A percentile compares a stretch with the other conserved stretches of the same genome.
phyloP scores from a whole-genome alignment of 2,113 vertebrate species.

The Hymenochirus boettgeri region DNA sequence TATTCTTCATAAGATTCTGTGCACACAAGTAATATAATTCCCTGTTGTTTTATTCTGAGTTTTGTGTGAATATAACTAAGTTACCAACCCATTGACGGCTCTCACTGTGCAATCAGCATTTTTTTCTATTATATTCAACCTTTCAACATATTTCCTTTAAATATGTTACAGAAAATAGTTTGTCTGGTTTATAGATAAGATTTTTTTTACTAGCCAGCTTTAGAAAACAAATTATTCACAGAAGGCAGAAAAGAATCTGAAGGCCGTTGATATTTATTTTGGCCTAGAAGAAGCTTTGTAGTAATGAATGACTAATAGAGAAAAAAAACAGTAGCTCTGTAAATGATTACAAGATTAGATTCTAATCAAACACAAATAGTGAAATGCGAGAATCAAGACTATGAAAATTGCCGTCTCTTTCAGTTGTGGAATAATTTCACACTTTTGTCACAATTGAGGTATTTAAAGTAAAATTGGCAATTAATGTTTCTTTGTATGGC shows the following conservation, averaged over 20 bases:
- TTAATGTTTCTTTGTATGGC: slow-evolving; percentile 1
- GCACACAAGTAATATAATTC: too few species aligned
- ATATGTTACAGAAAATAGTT: too few species aligned
- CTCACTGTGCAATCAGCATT: too few species aligned
- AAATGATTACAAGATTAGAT: slow-evolving; percentile 26
- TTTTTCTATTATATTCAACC: too few species aligned
- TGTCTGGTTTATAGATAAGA: too few species aligned
- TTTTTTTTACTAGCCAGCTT: too few species aligned
- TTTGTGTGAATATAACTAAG: too few species aligned
- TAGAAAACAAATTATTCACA: too few species aligned
- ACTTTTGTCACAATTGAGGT: slow-evolving; percentile 8
- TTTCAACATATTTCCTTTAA: too few species aligned
- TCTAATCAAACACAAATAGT: slow-evolving; percentile 2
- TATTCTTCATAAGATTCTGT: too few species aligned
- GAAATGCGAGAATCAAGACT: slow-evolving; percentile 1
- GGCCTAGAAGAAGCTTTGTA: slow-evolving; percentile 2
- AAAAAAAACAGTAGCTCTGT: slow-evolving; percentile 8
- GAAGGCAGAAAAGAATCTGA: neutral
- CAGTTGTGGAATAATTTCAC: slow-evolving; percentile 16
- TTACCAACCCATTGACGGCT: too few species aligned
- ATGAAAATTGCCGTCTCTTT: slow-evolving; percentile 19
- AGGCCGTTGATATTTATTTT: neutral
- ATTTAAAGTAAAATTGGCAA: slow-evolving; percentile 12
- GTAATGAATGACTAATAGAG: slow-evolving; percentile 1
- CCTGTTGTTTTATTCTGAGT: too few species aligned